phyloP scores from a whole-genome alignment of 2,113 vertebrate genomes.

The Nematolebias whitei region DNA sequence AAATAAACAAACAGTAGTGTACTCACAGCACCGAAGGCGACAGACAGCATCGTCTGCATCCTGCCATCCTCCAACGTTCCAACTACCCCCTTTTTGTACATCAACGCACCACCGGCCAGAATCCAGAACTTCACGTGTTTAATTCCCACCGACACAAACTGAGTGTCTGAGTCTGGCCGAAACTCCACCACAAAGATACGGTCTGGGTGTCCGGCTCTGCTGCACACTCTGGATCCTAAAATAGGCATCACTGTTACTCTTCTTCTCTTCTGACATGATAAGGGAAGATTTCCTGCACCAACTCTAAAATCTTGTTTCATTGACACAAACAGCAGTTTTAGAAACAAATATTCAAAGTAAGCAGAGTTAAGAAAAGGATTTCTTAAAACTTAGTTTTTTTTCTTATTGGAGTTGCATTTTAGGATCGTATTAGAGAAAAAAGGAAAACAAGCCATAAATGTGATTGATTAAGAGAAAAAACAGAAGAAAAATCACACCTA shows the following conservation, averaged over 20 bases:
- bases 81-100: constrained; percentile 94
- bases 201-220: constrained; percentile 88
- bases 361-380: too few relatives aligned
- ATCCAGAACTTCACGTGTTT: constrained; percentile 99
- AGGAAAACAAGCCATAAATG: too few relatives aligned
- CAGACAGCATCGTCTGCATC: constrained; percentile 97
- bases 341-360: too few relatives aligned
- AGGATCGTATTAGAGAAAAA: too few relatives aligned
- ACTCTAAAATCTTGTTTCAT: too few relatives aligned
- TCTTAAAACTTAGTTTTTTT: too few relatives aligned
- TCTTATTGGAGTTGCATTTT: too few relatives aligned
- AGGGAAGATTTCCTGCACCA: too few relatives aligned
- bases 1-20: too few relatives aligned
- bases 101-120: constrained; percentile 89
- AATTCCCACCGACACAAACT: constrained; percentile 95
- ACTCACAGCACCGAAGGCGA: constrained; percentile 96
- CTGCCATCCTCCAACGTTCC: constrained; percentile 89
- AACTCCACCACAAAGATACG: constrained; percentile 96
- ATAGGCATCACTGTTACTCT: not conserved
- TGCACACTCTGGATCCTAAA: constrained; percentile 88
- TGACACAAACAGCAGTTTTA: too few relatives aligned
- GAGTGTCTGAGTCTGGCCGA: constrained; percentile 92
- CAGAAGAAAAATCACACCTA: too few relatives aligned
- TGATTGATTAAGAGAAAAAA: too few relatives aligned
- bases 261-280: not conserved